A percentile compares a stretch with the other conserved stretches of the same genome.
Evolutionary conservation across 2,888 invertebrate genomes (phyloP).

Genomic region (Euzetes globulus): DNA sequence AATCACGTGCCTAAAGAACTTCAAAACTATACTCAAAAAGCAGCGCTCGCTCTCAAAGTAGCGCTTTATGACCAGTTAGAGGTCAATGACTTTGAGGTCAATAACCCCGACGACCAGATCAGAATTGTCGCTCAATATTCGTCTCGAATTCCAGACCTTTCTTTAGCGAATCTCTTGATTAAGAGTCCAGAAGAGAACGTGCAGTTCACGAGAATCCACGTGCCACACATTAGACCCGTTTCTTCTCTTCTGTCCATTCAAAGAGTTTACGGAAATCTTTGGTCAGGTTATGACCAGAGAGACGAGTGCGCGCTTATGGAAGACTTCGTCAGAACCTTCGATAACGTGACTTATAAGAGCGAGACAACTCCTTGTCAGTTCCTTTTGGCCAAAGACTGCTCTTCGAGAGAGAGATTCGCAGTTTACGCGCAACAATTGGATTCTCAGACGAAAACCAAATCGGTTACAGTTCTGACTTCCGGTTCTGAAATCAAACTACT

Average conservation of each 20-base stretch:
- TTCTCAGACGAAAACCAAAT: constrained; percentile 29
- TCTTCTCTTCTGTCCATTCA: not conserved
- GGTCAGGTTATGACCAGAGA: not conserved
- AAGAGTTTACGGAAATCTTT: constrained; percentile 16
- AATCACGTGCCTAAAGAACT: constrained; percentile 10
- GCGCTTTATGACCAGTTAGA: constrained; percentile 35
- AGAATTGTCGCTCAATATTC: constrained; percentile 35
- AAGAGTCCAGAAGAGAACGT: constrained; percentile 34
- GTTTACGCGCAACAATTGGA: constrained; percentile 31
- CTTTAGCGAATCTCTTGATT: constrained; percentile 36
- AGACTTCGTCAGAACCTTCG: constrained; percentile 34
- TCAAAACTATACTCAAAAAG: constrained; percentile 26
- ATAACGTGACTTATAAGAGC: constrained; percentile 34
- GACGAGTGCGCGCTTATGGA: constrained; percentile 33
- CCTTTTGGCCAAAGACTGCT: constrained; percentile 37
- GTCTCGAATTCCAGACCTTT: constrained; percentile 37
- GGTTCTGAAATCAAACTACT: constrained; percentile 30
- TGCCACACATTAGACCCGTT: constrained; percentile 32
- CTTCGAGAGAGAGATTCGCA: constrained; percentile 27
- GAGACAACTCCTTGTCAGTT: constrained; percentile 26
- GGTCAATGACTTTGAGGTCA: not conserved
- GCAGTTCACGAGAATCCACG: constrained; percentile 27
- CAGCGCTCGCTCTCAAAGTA: constrained; percentile 35
- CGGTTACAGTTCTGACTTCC: constrained; percentile 19
- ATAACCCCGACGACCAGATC: constrained; percentile 22